Base-by-base conservation (phyloP, 2,113 vertebrate species). In the Puma concolor region DNA sequence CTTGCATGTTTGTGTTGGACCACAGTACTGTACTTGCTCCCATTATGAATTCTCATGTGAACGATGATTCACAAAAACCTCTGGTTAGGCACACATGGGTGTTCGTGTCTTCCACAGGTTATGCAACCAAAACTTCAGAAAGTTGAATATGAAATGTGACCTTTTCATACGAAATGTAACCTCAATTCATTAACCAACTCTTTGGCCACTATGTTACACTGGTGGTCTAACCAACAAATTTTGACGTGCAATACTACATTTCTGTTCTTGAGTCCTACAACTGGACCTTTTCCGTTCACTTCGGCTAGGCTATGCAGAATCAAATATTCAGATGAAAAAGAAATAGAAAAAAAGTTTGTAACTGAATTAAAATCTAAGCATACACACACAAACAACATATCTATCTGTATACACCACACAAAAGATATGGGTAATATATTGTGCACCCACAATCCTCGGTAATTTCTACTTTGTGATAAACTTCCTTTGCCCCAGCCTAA, bases 81-180 rank as follows among this genome's bases (percentile, higher is more conserved):
- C 92, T 67, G 57, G 54, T 91, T 91, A 95, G 81, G 92, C 57
- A 5, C 72, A 41, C 81, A 57, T 36, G 83, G 84, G 97, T 81
- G 92, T 93, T 71, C 96, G 25, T 79, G 50, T 83, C 94, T 94
- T 98, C 88, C 86, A 84, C 79, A 94, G 88, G 52, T 96, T 96
- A 67, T 90, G 83, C 97, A 98, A 98, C 76, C 0, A 63, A 72
- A 98, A 93, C 83, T 98, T 96, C 23, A 96, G 71, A 50, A 95
- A 97, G 66, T 50, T 66, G 36, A 89, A 50, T 87, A 66, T 64
- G 67, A 98, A 98, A 91, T 0, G 89, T 88, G 86, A 36, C 19
- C 85, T 94, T 60, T 69, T 48, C 92, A 23, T 21, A 6, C 4
- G 71, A 95, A 21, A 80, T 7, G 44, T 90, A 83, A 50, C 88